phyloP scores from a whole-genome alignment of 2,797 vertebrate species.

The Carapus acus region DNA sequence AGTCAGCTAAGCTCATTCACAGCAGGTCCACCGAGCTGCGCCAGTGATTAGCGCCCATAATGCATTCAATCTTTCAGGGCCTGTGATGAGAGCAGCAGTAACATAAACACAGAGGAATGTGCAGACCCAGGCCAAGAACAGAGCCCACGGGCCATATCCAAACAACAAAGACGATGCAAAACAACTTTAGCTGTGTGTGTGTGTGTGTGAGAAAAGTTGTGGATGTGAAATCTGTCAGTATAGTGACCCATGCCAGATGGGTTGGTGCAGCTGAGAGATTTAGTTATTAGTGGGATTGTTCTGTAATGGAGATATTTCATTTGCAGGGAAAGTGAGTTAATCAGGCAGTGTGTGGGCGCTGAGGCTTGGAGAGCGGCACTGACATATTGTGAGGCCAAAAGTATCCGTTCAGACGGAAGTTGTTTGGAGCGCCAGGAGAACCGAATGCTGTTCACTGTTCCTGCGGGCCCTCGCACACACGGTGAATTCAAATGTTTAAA shows the following conservation, averaged over 20 bases:
- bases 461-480: not conserved
- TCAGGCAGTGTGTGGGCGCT: not conserved
- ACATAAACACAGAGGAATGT: not conserved
- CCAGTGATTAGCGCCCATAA: slow-evolving; percentile 27
- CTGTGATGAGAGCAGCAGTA: slow-evolving; percentile 25
- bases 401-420: not conserved
- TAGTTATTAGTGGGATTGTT: slow-evolving; percentile 25
- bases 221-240: slow-evolving; percentile 5
- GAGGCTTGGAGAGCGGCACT: not conserved
- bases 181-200: slow-evolving; percentile 17
- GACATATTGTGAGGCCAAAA: not conserved
- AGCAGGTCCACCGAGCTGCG: slow-evolving; percentile 26
- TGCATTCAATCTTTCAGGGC: slow-evolving; percentile 19
- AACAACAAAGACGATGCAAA: slow-evolving; percentile 9
- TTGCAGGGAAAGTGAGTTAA: not conserved
- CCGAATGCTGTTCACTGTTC: not conserved
- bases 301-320: slow-evolving; percentile 20
- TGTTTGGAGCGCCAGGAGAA: not conserved
- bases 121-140: slow-evolving; percentile 10
- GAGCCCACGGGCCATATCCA: slow-evolving; percentile 17
- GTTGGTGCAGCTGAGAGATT: slow-evolving; percentile 14
- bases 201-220: no score
- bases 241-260: slow-evolving; percentile 28
- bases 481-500: no score
- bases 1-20: slow-evolving; percentile 12